Conservation (phyloP, 1,140 invertebrate genomes). For the Calycopis cecrops region DNA sequence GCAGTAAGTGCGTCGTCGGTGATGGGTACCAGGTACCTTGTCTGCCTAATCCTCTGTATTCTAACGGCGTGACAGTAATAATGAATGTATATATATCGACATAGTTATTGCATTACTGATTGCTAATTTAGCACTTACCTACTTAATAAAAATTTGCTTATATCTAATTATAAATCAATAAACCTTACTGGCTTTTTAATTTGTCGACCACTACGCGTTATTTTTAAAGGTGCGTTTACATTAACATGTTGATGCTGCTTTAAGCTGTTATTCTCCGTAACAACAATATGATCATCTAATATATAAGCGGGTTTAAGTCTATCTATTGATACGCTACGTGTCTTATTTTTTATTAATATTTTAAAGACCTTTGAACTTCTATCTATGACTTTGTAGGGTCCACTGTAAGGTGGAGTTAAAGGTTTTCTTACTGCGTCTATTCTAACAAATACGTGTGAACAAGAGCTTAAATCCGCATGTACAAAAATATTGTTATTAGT, state of each 20-base stretch:
- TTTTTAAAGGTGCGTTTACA: background rate
- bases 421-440: slow-evolving; percentile 20
- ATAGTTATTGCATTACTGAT: background rate
- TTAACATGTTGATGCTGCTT: background rate
- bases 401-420: slow-evolving; percentile 20
- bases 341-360: slow-evolving; percentile 15
- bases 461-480: slow-evolving; percentile 16
- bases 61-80: no score
- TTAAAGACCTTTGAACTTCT: slow-evolving; percentile 18
- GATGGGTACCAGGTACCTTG: no score
- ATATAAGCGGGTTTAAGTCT: slow-evolving; percentile 7
- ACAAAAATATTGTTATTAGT: slow-evolving; percentile 6
- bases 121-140: background rate
- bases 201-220: background rate
- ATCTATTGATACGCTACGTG: background rate
- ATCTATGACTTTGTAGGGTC: slow-evolving; percentile 22
- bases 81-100: background rate
- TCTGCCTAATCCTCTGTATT: no score
- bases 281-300: background rate
- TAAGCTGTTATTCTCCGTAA: background rate
- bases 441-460: slow-evolving; percentile 17
- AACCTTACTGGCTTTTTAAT: slow-evolving; percentile 3
- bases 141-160: no score
- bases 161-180: no score
- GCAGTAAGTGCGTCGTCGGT: no score